A percentile compares a stretch with the other conserved stretches of the same genome.
phyloP scores from a whole-genome alignment of 92 coral and sea anemone species.

The Paramuricea clavata region DNA sequence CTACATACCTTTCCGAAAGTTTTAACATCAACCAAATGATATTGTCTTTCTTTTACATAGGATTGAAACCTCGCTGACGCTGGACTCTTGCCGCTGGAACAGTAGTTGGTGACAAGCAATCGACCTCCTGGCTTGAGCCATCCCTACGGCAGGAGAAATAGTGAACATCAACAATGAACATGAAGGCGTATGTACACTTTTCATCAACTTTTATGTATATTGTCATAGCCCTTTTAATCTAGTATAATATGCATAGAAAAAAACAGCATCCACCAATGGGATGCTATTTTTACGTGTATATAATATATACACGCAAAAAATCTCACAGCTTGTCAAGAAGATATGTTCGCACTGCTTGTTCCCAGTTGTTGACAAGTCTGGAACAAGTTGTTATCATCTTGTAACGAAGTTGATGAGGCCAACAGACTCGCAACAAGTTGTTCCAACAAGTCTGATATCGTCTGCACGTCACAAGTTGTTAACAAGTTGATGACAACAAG shows the following conservation, averaged over 20 bases:
- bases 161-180: background rate
- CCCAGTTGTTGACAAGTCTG: too few species aligned
- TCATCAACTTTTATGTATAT: background rate
- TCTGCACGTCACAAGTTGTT: too few species aligned
- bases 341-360: too few species aligned
- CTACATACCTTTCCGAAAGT: conserved; percentile 26
- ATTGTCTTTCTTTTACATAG: conserved; percentile 42
- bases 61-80: conserved; percentile 44
- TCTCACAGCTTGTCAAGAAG: too few species aligned
- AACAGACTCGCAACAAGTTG: too few species aligned
- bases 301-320: too few species aligned
- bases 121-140: conserved; percentile 47
- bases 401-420: too few species aligned
- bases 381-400: too few species aligned
- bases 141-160: background rate
- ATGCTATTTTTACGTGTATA: too few species aligned
- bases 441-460: too few species aligned
- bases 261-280: too few species aligned
- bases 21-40: conserved; percentile 33
- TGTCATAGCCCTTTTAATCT: background rate
- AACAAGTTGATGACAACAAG: too few species aligned
- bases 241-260: background rate
- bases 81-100: conserved; percentile 43
- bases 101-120: conserved; percentile 40
- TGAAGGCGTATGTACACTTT: background rate